Percentiles rank a stretch among this genome's conserved stretches.
Conservation (phyloP, 2,888 invertebrate genomes). For the Calameuta pallipes region DNA sequence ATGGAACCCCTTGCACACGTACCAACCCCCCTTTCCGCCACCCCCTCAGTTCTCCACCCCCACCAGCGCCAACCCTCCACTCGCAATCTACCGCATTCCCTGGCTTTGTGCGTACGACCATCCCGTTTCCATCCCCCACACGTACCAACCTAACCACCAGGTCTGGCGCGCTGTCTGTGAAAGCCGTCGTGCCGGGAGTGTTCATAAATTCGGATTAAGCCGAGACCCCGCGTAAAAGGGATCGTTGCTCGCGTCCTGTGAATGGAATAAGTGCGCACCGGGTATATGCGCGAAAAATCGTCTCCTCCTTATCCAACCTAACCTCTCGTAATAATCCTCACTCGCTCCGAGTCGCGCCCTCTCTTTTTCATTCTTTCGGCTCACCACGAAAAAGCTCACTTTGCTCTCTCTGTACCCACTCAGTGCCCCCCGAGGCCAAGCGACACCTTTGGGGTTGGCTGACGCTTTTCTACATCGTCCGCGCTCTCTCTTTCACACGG, state of each 20-base stretch:
- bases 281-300: not conserved
- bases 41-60: no score
- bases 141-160: conserved; percentile 8
- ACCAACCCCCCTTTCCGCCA: not conserved
- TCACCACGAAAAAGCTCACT: no score
- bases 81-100: no score
- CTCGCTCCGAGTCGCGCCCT: no score
- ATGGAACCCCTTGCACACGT: not conserved
- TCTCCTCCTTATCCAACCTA: no score
- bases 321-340: no score
- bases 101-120: conserved; percentile 4
- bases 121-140: not conserved
- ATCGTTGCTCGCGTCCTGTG: conserved; percentile 11
- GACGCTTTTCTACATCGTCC: no score
- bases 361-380: no score
- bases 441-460: no score
- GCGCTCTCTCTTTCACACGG: no score
- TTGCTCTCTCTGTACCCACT: no score
- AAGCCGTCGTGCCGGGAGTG: conserved; percentile 7
- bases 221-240: conserved; percentile 21
- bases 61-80: not conserved
- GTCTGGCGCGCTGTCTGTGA: not conserved
- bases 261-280: conserved; percentile 21
- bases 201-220: conserved; percentile 26
- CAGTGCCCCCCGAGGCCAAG: no score